Conservation (phyloP, 2,888 invertebrate genomes). For the Camptogramma bilineatum region DNA sequence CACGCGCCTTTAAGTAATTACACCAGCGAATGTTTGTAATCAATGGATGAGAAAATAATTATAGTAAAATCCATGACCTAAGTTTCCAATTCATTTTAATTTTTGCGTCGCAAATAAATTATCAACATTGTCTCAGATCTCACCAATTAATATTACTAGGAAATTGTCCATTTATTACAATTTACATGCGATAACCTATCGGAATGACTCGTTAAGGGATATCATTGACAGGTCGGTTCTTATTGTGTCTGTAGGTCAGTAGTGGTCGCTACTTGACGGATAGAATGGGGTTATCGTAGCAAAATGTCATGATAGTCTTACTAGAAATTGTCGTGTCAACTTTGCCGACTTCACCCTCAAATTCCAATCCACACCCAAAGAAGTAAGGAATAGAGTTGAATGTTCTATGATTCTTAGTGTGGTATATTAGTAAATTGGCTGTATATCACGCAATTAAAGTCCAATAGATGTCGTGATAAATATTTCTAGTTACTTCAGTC, state of each 20-base stretch:
- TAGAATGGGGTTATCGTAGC: constrained; percentile 51
- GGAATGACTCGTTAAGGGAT: constrained; percentile 34
- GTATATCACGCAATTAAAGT: constrained; percentile 50
- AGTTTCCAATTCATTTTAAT: no score
- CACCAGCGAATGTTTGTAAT: no score
- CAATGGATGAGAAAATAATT: not conserved
- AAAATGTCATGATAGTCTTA: constrained; percentile 48
- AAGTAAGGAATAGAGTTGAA: not conserved
- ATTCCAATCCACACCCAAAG: not conserved
- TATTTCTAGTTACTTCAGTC: constrained; percentile 51
- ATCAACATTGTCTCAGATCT: not conserved
- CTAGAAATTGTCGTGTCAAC: constrained; percentile 46
- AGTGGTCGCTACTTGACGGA: constrained; percentile 42
- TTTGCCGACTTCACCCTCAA: constrained; percentile 46
- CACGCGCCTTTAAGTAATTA: no score
- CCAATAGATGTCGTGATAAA: constrained; percentile 53
- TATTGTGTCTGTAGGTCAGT: constrained; percentile 56
- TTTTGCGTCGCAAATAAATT: not conserved
- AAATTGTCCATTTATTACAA: constrained; percentile 48
- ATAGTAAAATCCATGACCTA: not conserved
- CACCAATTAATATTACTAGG: constrained; percentile 52
- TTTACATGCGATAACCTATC: constrained; percentile 32
- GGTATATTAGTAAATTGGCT: constrained; percentile 24
- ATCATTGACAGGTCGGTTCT: constrained; percentile 50
- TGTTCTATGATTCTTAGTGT: not conserved